phyloP scores from a whole-genome alignment of 1,140 invertebrate species.

The Babylonia areolata region DNA sequence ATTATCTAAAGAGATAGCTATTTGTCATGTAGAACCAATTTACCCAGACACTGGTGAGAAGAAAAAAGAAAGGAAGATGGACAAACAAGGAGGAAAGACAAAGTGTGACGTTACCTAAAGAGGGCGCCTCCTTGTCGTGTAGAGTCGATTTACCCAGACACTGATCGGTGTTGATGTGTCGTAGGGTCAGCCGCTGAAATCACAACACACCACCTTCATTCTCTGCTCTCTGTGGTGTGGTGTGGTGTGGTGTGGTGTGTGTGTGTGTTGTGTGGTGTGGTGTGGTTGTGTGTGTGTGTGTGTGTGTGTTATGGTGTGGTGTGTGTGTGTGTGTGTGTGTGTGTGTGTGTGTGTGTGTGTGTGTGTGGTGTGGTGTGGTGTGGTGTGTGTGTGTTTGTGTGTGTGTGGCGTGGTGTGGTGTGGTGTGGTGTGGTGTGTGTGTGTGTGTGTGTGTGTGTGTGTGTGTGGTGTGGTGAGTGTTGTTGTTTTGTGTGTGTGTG shows the following conservation, averaged over 20 bases:
- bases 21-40: background rate
- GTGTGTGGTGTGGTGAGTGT: too few relatives aligned
- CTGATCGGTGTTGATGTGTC: slow-evolving; percentile 72
- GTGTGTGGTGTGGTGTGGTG: background rate
- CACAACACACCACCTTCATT: slow-evolving; percentile 34
- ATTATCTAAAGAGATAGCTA: too few relatives aligned
- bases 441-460: slow-evolving; percentile 4
- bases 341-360: background rate
- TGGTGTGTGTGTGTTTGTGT: background rate
- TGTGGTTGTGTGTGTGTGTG: background rate
- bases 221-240: background rate
- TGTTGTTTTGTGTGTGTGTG: background rate
- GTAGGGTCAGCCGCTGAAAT: slow-evolving; percentile 67
- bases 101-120: slow-evolving; percentile 57
- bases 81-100: background rate
- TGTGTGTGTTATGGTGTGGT: background rate
- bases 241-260: background rate
- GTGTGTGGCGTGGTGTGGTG: background rate
- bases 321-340: background rate
- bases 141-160: slow-evolving; percentile 68
- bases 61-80: background rate
- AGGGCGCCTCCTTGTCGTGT: slow-evolving; percentile 66
- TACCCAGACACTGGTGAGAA: background rate
- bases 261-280: slow-evolving; percentile 8
- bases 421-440: background rate